Conservation (phyloP, 2,113 vertebrate genomes). For the Falcunculus frontatus region DNA sequence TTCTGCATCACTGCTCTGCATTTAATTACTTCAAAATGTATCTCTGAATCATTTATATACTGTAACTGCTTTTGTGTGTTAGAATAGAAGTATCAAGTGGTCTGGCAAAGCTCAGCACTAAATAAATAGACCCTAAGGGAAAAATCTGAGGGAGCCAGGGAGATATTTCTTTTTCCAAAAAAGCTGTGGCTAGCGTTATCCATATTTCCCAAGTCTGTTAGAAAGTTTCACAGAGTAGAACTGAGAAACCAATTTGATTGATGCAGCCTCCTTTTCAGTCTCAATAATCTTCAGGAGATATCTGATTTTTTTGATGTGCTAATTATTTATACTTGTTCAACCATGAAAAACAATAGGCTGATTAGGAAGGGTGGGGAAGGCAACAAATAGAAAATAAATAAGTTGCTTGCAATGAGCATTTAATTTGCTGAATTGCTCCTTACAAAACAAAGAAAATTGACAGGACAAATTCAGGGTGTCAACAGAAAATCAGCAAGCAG, state of each 20-base stretch:
- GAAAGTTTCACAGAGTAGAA: neutral
- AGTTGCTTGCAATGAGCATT: neutral
- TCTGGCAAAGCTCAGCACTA: slow-evolving; percentile 48
- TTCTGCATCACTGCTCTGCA: slow-evolving; percentile 15
- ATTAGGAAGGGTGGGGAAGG: neutral
- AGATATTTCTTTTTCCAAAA: neutral
- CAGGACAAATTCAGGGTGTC: neutral
- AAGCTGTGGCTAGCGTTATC: neutral
- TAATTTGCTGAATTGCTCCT: neutral
- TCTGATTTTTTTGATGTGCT: neutral
- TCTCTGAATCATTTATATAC: slow-evolving; percentile 13
- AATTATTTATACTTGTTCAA: slow-evolving; percentile 4
- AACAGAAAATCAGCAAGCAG: neutral
- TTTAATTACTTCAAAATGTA: slow-evolving; percentile 51
- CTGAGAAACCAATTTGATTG: neutral
- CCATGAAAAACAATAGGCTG: neutral
- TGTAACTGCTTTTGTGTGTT: neutral
- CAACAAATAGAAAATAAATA: neutral
- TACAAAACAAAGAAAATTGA: neutral
- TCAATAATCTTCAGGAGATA: neutral
- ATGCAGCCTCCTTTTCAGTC: neutral
- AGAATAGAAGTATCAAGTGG: slow-evolving; percentile 13
- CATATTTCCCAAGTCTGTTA: neutral
- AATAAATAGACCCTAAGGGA: slow-evolving; percentile 24
- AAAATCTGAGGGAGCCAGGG: neutral